These are phyloP conservation scores for Tarsius wallacei DNA, from an alignment of 2,797 vertebrate genomes.

Conservation along the genomic window DNA sequence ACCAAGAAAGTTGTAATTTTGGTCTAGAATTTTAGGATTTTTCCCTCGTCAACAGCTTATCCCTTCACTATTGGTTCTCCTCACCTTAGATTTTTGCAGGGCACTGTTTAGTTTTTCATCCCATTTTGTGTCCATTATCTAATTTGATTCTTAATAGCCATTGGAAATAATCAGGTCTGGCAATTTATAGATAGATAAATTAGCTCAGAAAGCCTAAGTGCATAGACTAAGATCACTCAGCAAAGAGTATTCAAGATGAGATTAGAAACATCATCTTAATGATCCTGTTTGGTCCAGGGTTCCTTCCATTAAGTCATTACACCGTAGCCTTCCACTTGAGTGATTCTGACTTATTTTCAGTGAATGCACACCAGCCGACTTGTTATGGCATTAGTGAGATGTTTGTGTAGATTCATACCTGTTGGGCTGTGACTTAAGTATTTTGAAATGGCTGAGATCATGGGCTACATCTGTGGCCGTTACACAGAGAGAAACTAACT, in stretches of 20 bases:
- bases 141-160: constrained; percentile 1
- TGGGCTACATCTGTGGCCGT: not conserved
- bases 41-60: not conserved
- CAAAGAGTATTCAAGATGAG: not conserved
- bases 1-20: not conserved
- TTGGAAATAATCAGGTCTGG: constrained; percentile 2
- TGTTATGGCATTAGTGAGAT: fast-evolving
- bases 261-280: not conserved
- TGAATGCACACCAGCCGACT: no score
- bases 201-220: not conserved
- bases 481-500: not conserved
- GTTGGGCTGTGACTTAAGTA: not conserved
- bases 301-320: not conserved
- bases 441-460: constrained; percentile 24
- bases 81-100: not conserved
- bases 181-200: not conserved
- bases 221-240: not conserved
- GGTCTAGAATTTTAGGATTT: not conserved
- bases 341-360: not conserved
- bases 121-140: not conserved
- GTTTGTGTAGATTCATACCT: not conserved
- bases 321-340: not conserved
- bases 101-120: not conserved
- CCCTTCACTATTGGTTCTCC: not conserved
- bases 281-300: not conserved